Percentiles rank a stretch among this genome's conserved stretches.
phyloP scores from a whole-genome alignment of 2,797 vertebrate genomes.

The Lithobates sylvaticus region DNA sequence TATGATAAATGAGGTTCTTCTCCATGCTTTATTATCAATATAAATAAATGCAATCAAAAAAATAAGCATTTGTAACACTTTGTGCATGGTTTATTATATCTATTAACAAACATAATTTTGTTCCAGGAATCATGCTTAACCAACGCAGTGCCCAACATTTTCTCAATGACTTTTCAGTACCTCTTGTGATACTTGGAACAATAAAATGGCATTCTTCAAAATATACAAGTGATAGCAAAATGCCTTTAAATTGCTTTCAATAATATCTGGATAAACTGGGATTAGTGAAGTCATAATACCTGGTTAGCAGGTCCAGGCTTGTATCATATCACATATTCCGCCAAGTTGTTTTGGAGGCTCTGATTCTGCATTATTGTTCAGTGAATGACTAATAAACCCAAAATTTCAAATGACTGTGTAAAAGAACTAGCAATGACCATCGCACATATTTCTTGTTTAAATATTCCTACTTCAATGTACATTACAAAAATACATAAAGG shows the following conservation, averaged over 20 bases:
- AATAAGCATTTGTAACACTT: constrained; percentile 48
- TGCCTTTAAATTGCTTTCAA: background rate
- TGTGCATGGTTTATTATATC: constrained; percentile 43
- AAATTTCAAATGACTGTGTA: too few relatives aligned
- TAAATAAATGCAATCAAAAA: constrained; percentile 56
- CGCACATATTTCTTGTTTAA: background rate
- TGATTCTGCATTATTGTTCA: too few relatives aligned
- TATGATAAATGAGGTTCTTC: constrained; percentile 48
- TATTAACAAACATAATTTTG: constrained; percentile 45
- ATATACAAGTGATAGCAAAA: background rate
- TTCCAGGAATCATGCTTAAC: constrained; percentile 34
- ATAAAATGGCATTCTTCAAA: background rate
- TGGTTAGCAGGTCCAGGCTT: background rate
- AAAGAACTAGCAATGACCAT: too few relatives aligned
- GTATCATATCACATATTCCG: background rate
- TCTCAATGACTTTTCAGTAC: constrained; percentile 11
- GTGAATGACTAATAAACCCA: too few relatives aligned
- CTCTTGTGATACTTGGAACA: background rate
- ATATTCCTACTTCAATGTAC: too few relatives aligned
- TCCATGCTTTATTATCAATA: constrained; percentile 53
- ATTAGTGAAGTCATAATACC: background rate
- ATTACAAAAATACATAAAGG: too few relatives aligned
- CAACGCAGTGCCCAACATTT: constrained; percentile 1
- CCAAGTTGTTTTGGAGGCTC: too few relatives aligned
- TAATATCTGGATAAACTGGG: background rate